Percentiles rank a stretch among this genome's conserved stretches.
Evolutionary conservation across 1,140 invertebrate species (phyloP).

Genomic region (Leptoteleia sp.): DNA sequence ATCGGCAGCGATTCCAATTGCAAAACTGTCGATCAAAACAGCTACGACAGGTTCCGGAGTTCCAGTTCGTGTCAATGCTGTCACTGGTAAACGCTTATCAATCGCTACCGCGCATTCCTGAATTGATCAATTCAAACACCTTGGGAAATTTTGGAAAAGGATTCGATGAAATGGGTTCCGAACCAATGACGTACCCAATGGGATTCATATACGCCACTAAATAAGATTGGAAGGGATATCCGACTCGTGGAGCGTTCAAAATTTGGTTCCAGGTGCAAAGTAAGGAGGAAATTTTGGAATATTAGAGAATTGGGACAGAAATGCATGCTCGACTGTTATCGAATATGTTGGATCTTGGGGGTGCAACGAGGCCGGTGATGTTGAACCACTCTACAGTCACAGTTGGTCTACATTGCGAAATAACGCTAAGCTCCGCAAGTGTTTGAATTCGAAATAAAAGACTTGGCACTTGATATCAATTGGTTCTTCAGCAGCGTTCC

Average conservation of each 20-base stretch:
- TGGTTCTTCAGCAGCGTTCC: conserved; percentile 9
- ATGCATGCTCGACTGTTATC: background rate
- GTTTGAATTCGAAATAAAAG: conserved; percentile 1
- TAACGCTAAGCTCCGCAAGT: background rate
- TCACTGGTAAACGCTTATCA: background rate
- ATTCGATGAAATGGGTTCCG: background rate
- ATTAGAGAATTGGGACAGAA: conserved; percentile 3
- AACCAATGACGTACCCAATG: conserved; percentile 66
- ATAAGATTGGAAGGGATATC: conserved; percentile 7
- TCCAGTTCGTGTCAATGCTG: conserved; percentile 1
- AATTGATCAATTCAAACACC: conserved; percentile 12
- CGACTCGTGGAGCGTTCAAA: background rate
- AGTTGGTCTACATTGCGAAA: background rate
- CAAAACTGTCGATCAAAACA: conserved; percentile 9
- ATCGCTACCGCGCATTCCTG: no score
- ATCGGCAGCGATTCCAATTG: background rate
- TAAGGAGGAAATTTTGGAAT: background rate
- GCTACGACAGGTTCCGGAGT: background rate
- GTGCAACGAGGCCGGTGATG: background rate
- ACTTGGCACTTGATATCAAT: conserved; percentile 25
- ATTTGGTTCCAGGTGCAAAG: no score
- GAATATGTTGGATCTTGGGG: background rate
- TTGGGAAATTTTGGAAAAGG: background rate
- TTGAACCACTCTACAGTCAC: conserved; percentile 11
- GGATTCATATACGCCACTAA: conserved; percentile 64